Base-by-base conservation (phyloP, 1,140 invertebrate genomes). In the Ceratina australensis region DNA sequence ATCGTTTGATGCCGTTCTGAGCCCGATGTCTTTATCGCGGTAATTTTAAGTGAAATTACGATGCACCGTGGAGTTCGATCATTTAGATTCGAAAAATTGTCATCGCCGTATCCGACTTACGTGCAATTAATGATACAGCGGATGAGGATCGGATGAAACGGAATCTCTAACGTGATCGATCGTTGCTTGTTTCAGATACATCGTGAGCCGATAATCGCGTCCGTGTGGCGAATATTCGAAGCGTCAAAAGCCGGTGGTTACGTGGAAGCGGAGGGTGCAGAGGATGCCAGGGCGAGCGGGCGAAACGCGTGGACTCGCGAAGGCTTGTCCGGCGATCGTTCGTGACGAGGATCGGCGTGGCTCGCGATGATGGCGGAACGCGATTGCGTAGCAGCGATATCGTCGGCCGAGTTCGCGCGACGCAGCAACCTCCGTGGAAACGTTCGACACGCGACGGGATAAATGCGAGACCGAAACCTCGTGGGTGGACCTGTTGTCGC, bases 321-420 rank as follows among this genome's bases (percentile, higher is more conserved):
- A 24, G 49, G 60, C 66, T 59, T 65, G 54, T 28, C 54, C 64
- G 66, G n/a, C 50, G 64, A 65, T 72, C 42, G 18, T 15, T 22
- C 52, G 20, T 42, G 57, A 7, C 42, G n/a, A 56, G 56, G 82
- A 20, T 33, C 67, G 66, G 42, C 60, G 50, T 20, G 26, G 73
- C n/a, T 72, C 82, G 56, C 82, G 83, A 84, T 84, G 82, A 84
- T 84, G 83, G 42, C 82, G 82, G 83, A 84, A 78, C 49, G 72
- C 69, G 60, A 57, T 72, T 71, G 68, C 69, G 69, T 71, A 72
- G 78, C 47, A 66, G 56, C 77, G 68, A 52, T 76, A 57, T 72
- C 80, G 71, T 82, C 69, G 74, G 67, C 75, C 61, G 80, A 75
- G 59, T 64, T 71, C 47, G 26, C 76, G 65, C 42, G 63, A 42